These are phyloP conservation scores for Nipponacmea schrenckii DNA, from an alignment of 2,888 invertebrate genomes.

Conservation along the genomic window DNA sequence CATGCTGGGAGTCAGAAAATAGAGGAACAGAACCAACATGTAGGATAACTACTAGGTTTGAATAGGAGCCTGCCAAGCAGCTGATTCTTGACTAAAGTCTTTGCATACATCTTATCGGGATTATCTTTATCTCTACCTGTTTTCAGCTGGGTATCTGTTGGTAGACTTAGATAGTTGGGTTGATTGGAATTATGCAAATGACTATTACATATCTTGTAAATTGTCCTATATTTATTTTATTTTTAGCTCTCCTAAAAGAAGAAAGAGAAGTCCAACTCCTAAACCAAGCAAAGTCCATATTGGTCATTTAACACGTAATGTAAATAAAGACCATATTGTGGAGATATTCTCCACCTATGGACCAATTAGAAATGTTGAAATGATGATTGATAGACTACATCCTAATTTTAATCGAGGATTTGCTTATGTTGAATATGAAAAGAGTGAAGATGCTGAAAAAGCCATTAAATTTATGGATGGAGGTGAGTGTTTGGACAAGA, in stretches of 20 bases:
- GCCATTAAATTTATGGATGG: constrained; percentile 99
- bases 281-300: constrained; percentile 93
- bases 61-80: too few species aligned
- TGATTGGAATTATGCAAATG: too few species aligned
- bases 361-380: constrained; percentile 86
- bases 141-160: too few species aligned
- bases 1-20: too few species aligned
- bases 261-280: constrained; percentile 85
- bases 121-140: too few species aligned
- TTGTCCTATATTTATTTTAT: too few species aligned
- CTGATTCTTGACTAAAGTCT: too few species aligned
- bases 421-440: constrained; percentile 94
- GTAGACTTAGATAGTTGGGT: too few species aligned
- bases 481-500: constrained; percentile 71
- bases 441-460: constrained; percentile 94
- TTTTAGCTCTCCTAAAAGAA: constrained; percentile 68
- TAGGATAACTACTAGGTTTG: too few species aligned
- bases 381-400: constrained; percentile 88
- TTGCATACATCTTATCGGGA: too few species aligned
- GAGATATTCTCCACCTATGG: constrained; percentile 70
- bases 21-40: too few species aligned
- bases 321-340: constrained; percentile 75
- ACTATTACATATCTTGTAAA: too few species aligned
- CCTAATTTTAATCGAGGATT: constrained; percentile 89
- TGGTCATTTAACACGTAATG: constrained; percentile 90